Base-by-base conservation (phyloP, 2,797 vertebrate genomes). In the Sebastes kiyomatsui region DNA sequence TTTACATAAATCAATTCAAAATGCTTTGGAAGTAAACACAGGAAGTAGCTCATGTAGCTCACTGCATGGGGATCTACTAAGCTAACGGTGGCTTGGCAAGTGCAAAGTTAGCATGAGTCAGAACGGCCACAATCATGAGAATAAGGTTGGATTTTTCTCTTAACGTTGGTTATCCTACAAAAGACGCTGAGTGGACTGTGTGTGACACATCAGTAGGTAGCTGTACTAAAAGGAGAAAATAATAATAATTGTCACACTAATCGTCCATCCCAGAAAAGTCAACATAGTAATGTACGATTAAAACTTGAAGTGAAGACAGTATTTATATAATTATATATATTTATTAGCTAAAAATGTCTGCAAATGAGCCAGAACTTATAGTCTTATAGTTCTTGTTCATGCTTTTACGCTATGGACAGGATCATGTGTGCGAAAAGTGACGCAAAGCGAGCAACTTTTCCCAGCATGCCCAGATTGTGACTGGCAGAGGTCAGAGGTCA, bases 401-500 rank as follows among this genome's bases (percentile, higher is more conserved):
- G 82, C 69, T 81, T 85, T 85, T 18, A 71, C 7, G 23, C 67
- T 52, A 16, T 30, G n/a, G 56, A 54, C 33, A 32, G 23, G 3
- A 60, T 32, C 20, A 38, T 27, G 28, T 65, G 70, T 60, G 38
- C 14, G 32, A 77, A 75, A 66, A 58, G 58, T 30, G 35, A 67
- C 11, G 52, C 20, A 54, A 18, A 42, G 25, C 67, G 49, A 77
- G 56, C 54, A 1, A 33, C 67, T 69, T 84, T 72, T 73, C 8
- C 64, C 46, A 71, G 42, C 66, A 33, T 5, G 1, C 35, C 67
- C 46, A 42, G 65, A 79, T 32, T 72, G 72, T 77, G 72, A 75
- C 55, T 7, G 12, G n/a, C n/a, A 28, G 66, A 80, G 73, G 80
- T 91, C 81, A 84, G n/a, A 71, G 73, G 83, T 85, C 67, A 84